A percentile compares a stretch with the other conserved stretches of the same genome.
Conservation (phyloP, 2,888 invertebrate genomes). For the Bunonema sp. region DNA sequence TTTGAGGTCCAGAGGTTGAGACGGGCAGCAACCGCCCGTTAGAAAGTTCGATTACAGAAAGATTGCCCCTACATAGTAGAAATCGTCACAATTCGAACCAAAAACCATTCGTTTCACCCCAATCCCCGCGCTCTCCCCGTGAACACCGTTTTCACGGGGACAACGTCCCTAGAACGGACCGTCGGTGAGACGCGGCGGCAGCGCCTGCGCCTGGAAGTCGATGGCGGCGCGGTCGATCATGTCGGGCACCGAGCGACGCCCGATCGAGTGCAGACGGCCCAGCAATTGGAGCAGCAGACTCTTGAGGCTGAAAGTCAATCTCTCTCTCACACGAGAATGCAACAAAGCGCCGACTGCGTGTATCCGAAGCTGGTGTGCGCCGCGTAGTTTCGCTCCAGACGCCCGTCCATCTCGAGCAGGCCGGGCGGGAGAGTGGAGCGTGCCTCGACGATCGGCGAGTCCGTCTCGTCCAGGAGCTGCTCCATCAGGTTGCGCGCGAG, state of each 20-base stretch:
- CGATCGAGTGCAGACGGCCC: slow-evolving; percentile 5
- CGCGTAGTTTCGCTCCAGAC: slow-evolving; percentile 12
- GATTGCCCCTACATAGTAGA: too few species aligned
- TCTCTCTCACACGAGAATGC: background rate
- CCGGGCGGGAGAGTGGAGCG: slow-evolving; percentile 12
- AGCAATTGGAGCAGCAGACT: slow-evolving; percentile 13
- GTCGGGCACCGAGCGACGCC: too few species aligned
- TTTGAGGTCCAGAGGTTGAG: too few species aligned
- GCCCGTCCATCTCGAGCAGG: slow-evolving; percentile 25
- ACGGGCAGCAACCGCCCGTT: too few species aligned
- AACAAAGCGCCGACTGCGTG: background rate
- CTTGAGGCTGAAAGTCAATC: slow-evolving; percentile 7
- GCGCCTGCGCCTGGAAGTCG: slow-evolving; percentile 66
- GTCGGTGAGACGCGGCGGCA: slow-evolving; percentile 60
- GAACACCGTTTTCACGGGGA: too few species aligned
- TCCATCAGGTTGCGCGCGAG: slow-evolving; percentile 79
- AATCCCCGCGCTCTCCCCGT: too few species aligned
- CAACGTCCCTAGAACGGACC: too few species aligned
- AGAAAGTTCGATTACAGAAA: too few species aligned
- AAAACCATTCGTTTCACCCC: too few species aligned
- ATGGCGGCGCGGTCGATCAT: too few species aligned
- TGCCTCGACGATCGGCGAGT: slow-evolving; percentile 5
- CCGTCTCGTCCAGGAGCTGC: slow-evolving; percentile 49
- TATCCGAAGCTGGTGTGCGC: background rate
- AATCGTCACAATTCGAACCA: too few species aligned